Evolutionary conservation across 2,797 vertebrate genomes (phyloP), one percentile per base, ranked within the genome.

Genomic region (Lutjanus campechanus): DNA sequence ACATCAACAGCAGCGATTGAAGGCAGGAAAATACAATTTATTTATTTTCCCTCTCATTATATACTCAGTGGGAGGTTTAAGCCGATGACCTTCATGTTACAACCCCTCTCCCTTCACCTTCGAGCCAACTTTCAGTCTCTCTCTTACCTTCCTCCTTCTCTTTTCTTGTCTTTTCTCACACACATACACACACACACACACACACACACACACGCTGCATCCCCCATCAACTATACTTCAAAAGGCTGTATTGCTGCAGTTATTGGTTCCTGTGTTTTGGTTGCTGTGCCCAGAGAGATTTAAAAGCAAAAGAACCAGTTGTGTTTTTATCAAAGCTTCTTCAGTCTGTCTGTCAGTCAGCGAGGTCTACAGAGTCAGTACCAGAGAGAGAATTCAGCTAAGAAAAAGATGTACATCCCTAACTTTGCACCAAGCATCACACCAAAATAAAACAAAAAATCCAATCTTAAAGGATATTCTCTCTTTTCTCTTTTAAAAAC

Each of bases 251-350:
- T 43, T 84, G 83, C 83, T 3, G 86, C 72, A 83, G 79, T 91
- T 89, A 89, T 89, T 86, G 88, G 85, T 91, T 93, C 88, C 91
- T 93, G 89, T 91, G 87, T 91, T 92, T 90, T 59, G 81, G 86
- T 79, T 89, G 85, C 76, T 64, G 70, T 80, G 83, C 84, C 91
- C 92, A 69, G 71, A 69, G 93, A 93, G 91, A 90, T 87, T 92
- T 85, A 83, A 86, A 86, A 91, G 86, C 85, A 85, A 84, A 90
- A 91, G 85, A 89, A 89, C 47, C 81, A 67, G 85, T 90, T 88
- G 79, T 89, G 86, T 90, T 92, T 91, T 89, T 89, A 92, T 92
- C 88, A 93, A 92, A 92, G 88, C 86, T 75, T 71, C 67, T 77
- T 84, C 85, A 87, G 86, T 76, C 76, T 69, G 79, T 81, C 85